phyloP scores from a whole-genome alignment of 2,888 invertebrate genomes.

The Phengaris alcon region DNA sequence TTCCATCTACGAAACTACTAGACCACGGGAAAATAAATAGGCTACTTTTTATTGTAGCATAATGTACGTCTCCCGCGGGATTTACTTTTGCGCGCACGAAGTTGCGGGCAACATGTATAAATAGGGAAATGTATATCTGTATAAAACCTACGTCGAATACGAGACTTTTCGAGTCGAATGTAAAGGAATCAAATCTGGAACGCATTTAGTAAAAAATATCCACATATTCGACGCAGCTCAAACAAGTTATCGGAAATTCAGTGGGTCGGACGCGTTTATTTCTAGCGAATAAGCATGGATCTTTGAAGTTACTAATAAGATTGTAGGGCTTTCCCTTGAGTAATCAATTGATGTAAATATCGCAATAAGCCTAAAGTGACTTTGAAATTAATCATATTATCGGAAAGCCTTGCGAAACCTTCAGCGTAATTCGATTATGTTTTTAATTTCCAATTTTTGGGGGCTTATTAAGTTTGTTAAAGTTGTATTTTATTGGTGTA shows the following conservation, averaged over 20 bases:
- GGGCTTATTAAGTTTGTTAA: background rate
- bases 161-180: background rate
- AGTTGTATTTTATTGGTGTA: background rate
- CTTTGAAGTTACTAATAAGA: slow-evolving; percentile 40
- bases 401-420: slow-evolving; percentile 20
- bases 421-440: slow-evolving; percentile 2
- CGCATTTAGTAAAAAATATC: slow-evolving; percentile 16
- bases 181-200: background rate
- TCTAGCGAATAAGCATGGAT: slow-evolving; percentile 42
- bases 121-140: no score
- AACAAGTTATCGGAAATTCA: slow-evolving; percentile 37
- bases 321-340: slow-evolving; percentile 34
- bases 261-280: slow-evolving; percentile 43
- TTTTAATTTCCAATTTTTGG: slow-evolving; percentile 2
- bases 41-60: no score
- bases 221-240: slow-evolving; percentile 18
- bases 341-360: slow-evolving; percentile 36
- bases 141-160: no score
- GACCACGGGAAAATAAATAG: no score
- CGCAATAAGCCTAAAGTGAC: slow-evolving; percentile 30
- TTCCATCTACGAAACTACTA: no score
- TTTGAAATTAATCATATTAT: slow-evolving; percentile 22
- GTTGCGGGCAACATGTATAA: no score
- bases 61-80: no score
- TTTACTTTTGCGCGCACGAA: no score